Evolutionary conservation across 2,888 invertebrate species (phyloP), one percentile per base, ranked within the genome.

Genomic region (Catocala sponsa): DNA sequence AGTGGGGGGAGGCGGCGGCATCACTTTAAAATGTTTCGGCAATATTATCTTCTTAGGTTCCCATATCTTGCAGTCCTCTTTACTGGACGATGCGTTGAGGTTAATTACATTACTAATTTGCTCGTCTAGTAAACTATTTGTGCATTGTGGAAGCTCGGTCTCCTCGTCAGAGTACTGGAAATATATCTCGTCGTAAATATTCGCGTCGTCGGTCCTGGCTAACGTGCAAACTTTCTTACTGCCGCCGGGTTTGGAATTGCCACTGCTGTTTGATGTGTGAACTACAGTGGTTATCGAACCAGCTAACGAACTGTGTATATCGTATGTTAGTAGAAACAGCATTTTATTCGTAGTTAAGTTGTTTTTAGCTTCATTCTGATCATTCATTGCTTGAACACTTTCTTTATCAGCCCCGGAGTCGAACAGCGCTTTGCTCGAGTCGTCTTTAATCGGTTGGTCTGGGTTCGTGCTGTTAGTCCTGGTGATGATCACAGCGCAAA

Each of bases 371-470:
- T 96, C 96, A 81, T 97, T 97, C 62, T 97, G 96, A 82, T 97
- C 96, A 84, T 98, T 97, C 95, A 97, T 96, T 11, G 97, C 96
- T 76, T 97, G 96, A 7, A 97, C 96, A 59, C 84, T 91, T 69
- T 93, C 93, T 60, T 87, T 86, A 65, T 91, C 89, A 0, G 83
- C 85, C n/a, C 90, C 90, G 0, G 89, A 86, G 62, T 94, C 91
- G 65, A 94, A 94, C 6, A 94, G 82, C 0, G 89, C 91, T 83
- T 93, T 93, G 69, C 91, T 91, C 6, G 88, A 86, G 69, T 93
- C 91, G 25, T 92, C 93, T 64, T 86, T 86, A 62, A 91, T 90
- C 0, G 93, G 90, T 61, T 86, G 86, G 66, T 89, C 84, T 4
- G 88, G 76, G 4, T 87, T 85, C 5, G 83, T 65, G 15, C 77